Conservation (phyloP, 2,113 vertebrate genomes). For the Sardina pilchardus region DNA sequence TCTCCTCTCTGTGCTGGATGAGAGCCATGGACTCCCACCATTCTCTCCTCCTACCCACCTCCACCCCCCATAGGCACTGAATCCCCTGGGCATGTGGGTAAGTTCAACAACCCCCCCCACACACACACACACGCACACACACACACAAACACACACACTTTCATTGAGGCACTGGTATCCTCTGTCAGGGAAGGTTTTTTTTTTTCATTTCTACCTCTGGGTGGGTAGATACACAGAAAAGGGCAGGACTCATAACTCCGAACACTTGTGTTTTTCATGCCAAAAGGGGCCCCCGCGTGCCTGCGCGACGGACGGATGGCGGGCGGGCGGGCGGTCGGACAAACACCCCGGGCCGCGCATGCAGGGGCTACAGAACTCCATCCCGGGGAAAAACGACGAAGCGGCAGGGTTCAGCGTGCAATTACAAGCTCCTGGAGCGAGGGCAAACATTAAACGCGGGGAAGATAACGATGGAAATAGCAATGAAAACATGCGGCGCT, state of each 20-base stretch:
- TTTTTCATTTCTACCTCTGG: background rate
- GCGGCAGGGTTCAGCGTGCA: constrained; percentile 6
- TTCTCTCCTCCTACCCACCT: background rate
- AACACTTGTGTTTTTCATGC: constrained; percentile 1
- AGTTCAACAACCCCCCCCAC: background rate
- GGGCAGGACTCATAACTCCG: background rate
- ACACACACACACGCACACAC: too few relatives aligned
- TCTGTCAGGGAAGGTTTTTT: background rate
- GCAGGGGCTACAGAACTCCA: background rate
- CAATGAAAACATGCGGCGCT: constrained; percentile 34
- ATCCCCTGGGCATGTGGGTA: background rate
- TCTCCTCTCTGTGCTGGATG: background rate
- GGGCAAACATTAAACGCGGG: constrained; percentile 61
- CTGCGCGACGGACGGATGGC: too few relatives aligned
- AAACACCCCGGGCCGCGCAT: background rate
- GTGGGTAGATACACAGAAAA: background rate
- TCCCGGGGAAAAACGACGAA: constrained; percentile 18
- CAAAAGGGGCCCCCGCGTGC: background rate
- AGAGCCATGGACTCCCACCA: background rate
- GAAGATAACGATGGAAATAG: constrained; percentile 59
- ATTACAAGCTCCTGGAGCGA: constrained; percentile 44
- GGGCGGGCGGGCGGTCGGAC: too few relatives aligned
- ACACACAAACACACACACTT: too few relatives aligned
- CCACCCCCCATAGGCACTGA: background rate
- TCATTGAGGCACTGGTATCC: background rate